These are phyloP conservation scores for Trachemys scripta DNA, from an alignment of 2,113 vertebrate genomes.

Conservation along the genomic window DNA sequence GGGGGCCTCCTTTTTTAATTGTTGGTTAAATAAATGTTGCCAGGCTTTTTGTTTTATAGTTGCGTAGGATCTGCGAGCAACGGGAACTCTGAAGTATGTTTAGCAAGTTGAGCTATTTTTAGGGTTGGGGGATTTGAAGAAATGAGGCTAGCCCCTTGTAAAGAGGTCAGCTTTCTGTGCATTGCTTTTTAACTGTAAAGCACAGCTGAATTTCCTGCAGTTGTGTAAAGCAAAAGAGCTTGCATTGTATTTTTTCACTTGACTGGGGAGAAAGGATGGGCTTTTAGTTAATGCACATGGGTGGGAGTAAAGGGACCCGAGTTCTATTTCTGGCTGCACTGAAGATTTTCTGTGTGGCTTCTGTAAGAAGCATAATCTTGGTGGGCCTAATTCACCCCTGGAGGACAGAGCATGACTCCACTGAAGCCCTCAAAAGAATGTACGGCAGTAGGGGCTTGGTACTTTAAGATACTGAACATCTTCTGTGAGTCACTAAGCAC, in stretches of 20 bases:
- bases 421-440: neutral
- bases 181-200: conserved; percentile 33
- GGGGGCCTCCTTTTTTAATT: conserved; percentile 67
- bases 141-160: conserved; percentile 48
- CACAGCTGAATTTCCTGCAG: conserved; percentile 61
- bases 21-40: conserved; percentile 70
- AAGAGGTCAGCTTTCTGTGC: conserved; percentile 47
- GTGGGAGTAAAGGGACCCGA: neutral
- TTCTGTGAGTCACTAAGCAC: neutral
- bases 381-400: neutral
- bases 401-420: neutral
- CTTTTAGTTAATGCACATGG: conserved; percentile 8
- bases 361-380: neutral
- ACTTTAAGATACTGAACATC: neutral
- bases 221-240: conserved; percentile 10
- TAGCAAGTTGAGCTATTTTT: conserved; percentile 75
- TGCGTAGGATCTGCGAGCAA: conserved; percentile 58
- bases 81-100: conserved; percentile 61
- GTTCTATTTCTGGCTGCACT: neutral
- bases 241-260: neutral
- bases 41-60: neutral
- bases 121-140: conserved; percentile 59
- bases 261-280: neutral
- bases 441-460: neutral
- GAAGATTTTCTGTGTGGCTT: neutral